A percentile compares a stretch with the other conserved stretches of the same genome.
phyloP scores from a whole-genome alignment of 37 sponge, comb jelly and placozoan genomes.

The Aplysina aerophoba region DNA sequence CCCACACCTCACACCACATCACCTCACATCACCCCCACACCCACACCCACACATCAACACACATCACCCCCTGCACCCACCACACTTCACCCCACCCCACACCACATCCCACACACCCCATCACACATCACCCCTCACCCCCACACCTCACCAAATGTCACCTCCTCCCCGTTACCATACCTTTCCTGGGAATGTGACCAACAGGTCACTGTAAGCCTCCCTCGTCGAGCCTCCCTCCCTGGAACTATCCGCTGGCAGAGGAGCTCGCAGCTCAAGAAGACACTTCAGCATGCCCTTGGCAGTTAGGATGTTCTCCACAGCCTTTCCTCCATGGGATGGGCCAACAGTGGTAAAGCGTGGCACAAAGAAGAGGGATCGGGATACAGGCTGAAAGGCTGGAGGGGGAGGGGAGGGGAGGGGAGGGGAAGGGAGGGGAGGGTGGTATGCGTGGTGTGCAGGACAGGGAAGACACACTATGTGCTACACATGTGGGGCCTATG shows the following conservation, averaged over 20 bases:
- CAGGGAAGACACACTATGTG: no score
- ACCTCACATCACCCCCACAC: no score
- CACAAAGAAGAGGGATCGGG: neutral
- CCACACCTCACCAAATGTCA: no score
- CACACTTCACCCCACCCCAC: no score
- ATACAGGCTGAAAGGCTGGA: neutral
- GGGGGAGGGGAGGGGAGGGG: neutral
- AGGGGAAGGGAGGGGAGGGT: no score
- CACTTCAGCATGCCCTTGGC: neutral
- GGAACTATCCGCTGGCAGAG: neutral
- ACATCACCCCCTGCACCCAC: no score
- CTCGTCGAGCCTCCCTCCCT: neutral
- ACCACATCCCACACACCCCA: no score
- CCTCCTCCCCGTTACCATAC: conserved; percentile 17
- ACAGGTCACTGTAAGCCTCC: conserved; percentile 28
- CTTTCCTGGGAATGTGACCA: conserved; percentile 39
- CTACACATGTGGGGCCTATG: no score
- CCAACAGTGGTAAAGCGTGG: neutral
- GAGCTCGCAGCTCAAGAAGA: neutral
- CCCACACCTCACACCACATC: no score
- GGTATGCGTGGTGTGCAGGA: no score
- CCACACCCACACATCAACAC: no score
- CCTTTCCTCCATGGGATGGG: neutral
- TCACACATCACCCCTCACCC: no score
- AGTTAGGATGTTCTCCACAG: neutral